phyloP scores from a whole-genome alignment of 2,888 invertebrate species.

The Crematogaster levior region DNA sequence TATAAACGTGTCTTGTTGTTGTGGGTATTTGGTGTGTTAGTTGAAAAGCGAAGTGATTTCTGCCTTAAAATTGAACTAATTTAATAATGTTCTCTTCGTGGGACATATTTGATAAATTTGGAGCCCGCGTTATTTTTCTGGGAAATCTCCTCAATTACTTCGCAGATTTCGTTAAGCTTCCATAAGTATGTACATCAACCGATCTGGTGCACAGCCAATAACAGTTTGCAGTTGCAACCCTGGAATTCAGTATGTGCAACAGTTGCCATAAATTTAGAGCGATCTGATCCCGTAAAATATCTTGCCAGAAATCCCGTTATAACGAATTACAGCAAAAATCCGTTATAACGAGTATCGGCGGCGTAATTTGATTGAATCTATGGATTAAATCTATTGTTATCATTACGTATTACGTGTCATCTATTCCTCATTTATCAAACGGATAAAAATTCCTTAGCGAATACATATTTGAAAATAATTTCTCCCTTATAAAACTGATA shows the following conservation, averaged over 20 bases:
- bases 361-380: conserved; percentile 6
- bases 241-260: neutral
- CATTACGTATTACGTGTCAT: too few relatives aligned
- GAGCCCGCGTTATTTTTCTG: neutral
- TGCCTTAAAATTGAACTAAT: neutral
- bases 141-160: neutral
- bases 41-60: neutral
- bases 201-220: conserved; percentile 36
- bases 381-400: neutral
- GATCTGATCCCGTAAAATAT: conserved; percentile 15
- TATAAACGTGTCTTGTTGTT: neutral
- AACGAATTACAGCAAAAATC: conserved; percentile 16
- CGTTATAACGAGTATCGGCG: conserved; percentile 18
- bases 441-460: neutral
- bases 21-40: neutral
- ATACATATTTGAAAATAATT: neutral
- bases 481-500: neutral
- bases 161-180: conserved; percentile 1
- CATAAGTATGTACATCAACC: neutral
- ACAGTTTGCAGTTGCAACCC: conserved; percentile 32
- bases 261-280: conserved; percentile 42
- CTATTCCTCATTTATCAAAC: neutral
- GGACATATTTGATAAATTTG: neutral
- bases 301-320: conserved; percentile 44
- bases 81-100: neutral